phyloP scores from a whole-genome alignment of 2,888 invertebrate genomes.

The Caenorhabditis sp. region DNA sequence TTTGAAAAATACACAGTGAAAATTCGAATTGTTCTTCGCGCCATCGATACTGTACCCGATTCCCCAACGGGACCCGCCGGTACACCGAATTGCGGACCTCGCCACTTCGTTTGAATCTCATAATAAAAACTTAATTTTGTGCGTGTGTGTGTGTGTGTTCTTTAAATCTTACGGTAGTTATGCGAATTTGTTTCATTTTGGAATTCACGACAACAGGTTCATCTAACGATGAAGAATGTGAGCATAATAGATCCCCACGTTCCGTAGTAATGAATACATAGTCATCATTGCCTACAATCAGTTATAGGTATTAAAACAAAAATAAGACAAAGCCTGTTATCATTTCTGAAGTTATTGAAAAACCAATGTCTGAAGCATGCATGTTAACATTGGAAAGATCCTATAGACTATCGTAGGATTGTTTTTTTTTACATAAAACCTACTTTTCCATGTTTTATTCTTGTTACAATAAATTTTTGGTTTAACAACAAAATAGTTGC shows the following conservation, averaged over 20 bases:
- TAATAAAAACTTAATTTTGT: too few species aligned
- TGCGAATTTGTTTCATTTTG: constrained; percentile 24
- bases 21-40: too few species aligned
- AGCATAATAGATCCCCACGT: constrained; percentile 52
- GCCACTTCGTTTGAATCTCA: too few species aligned
- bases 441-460: constrained; percentile 69
- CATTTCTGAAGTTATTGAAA: constrained; percentile 61
- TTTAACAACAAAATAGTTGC: constrained; percentile 59
- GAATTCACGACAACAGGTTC: constrained; percentile 60
- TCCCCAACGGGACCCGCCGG: too few species aligned
- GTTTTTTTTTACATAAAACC: too few species aligned
- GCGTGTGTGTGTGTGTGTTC: too few species aligned
- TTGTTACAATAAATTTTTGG: constrained; percentile 65
- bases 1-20: too few species aligned
- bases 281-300: constrained; percentile 50
- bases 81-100: too few species aligned
- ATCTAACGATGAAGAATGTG: constrained; percentile 43
- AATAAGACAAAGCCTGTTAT: too few species aligned
- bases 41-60: too few species aligned
- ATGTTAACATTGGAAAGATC: constrained; percentile 67
- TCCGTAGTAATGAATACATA: constrained; percentile 51
- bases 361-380: constrained; percentile 71
- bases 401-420: constrained; percentile 42
- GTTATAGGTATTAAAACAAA: too few species aligned
- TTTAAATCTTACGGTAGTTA: constrained; percentile 48